Base-by-base conservation (phyloP, 1,140 invertebrate species). In the Trachymyrmex septentrionalis region DNA sequence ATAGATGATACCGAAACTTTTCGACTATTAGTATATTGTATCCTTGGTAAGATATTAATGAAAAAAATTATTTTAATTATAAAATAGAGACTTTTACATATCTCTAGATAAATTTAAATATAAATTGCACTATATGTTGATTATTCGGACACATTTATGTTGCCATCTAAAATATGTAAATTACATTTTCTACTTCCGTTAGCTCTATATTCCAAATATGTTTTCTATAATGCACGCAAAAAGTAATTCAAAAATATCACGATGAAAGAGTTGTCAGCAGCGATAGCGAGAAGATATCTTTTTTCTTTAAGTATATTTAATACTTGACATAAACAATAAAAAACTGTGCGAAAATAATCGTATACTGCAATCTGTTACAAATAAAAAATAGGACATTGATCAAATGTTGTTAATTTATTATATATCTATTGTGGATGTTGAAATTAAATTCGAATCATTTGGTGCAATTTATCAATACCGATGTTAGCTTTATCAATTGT, bases 221-320 rank as follows among this genome's bases (percentile, higher is more conserved):
- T 55, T 67, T 63, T 1, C 63, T 7, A 14, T 16, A 27, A 34
- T 16, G 19, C 16, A 67, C 3, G 19, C 27, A 53, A 67, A n/a
- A 6, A 55, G 10, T 19, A 64, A 78, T 50, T 44, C 24, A 9
- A 55, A 66, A 55, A 53, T 55, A 57, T 61, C 34, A 48, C 3
- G 48, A 69, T 69, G n/a, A 69, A 81, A 81, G 48, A 21, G 21
- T 48, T 57, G 48, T 69, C 30, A 81, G 7, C 30, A 81, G 7
- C 30, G 21, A 50, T 53, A 4, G 6, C 19, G 44, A 16, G 53
- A 24, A 81, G 14, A 66, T 12, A 19, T 55, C 24, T 53, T 7
- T 9, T 44, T 69, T 30, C 12, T 0, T 48, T 27, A 21, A 19
- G 2, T 53, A 67, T 38, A 78, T 55, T 76, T 66, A 27, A 80